phyloP scores from a whole-genome alignment of 1,140 invertebrate genomes.

The Mamestra configurata region DNA sequence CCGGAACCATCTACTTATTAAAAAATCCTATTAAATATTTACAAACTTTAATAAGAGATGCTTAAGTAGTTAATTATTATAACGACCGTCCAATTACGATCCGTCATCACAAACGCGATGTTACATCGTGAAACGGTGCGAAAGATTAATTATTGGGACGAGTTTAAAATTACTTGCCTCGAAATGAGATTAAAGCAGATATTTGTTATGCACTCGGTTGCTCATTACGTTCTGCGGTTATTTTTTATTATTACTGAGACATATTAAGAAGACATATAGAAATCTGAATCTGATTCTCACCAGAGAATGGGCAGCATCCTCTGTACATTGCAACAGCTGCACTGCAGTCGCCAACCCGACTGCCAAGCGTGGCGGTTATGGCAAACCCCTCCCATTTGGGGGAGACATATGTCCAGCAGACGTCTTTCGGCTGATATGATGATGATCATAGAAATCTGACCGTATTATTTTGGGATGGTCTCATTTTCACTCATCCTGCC shows the following conservation, averaged over 20 bases:
- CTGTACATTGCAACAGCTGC: too few relatives aligned
- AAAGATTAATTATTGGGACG: neutral
- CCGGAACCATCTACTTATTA: neutral
- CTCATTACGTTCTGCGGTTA: slow-evolving; percentile 1
- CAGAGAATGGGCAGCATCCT: too few relatives aligned
- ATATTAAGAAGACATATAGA: too few relatives aligned
- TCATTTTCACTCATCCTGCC: too few relatives aligned
- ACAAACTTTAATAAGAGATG: slow-evolving; percentile 13
- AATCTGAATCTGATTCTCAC: too few relatives aligned
- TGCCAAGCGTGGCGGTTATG: too few relatives aligned
- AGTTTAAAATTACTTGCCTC: slow-evolving; percentile 26
- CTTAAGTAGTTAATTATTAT: slow-evolving; percentile 30
- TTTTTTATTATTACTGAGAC: neutral
- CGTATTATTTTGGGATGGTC: too few relatives aligned
- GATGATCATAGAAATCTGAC: too few relatives aligned
- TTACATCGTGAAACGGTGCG: neutral
- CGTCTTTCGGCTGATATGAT: too few relatives aligned
- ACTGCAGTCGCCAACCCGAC: too few relatives aligned
- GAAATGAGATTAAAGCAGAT: slow-evolving; percentile 15
- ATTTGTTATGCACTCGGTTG: slow-evolving; percentile 8
- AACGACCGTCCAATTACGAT: slow-evolving; percentile 33
- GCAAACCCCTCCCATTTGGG: too few relatives aligned
- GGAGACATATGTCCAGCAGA: too few relatives aligned
- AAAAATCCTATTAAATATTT: slow-evolving; percentile 25
- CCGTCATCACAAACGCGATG: neutral